Evolutionary conservation across 2,888 invertebrate species (phyloP).

Genomic region (Ophion costatus): DNA sequence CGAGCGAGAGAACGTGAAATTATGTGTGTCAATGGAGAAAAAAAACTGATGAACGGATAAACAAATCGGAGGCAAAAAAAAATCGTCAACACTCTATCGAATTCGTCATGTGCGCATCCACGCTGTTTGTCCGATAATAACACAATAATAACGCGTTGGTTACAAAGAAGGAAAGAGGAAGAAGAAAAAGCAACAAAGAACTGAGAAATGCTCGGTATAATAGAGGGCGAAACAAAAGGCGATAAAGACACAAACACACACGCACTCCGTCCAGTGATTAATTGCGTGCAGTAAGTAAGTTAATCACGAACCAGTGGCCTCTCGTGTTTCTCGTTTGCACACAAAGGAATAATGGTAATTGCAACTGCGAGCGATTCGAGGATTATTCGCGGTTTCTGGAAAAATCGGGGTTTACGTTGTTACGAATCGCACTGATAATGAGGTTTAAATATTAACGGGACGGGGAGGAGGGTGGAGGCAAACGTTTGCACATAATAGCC

Average conservation of each 20-base stretch:
- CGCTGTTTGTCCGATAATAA: constrained; percentile 22
- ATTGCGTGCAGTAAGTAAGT: not conserved
- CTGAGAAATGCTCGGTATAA: not conserved
- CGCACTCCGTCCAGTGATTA: constrained; percentile 5
- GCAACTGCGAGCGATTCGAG: not conserved
- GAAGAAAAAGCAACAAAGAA: not conserved
- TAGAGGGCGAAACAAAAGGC: constrained; percentile 13
- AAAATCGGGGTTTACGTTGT: not conserved
- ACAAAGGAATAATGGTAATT: constrained; percentile 19
- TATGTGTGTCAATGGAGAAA: not conserved
- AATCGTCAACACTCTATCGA: not conserved
- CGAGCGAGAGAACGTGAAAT: not conserved
- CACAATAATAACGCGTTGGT: constrained; percentile 16
- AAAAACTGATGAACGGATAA: not conserved
- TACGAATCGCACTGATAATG: no score
- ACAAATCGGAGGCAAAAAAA: not conserved
- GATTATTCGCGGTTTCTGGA: not conserved
- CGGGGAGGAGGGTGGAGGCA: not conserved
- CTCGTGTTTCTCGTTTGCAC: not conserved
- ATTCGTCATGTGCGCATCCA: constrained; percentile 6
- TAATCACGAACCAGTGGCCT: not conserved
- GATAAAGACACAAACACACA: not conserved
- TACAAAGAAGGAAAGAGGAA: constrained; percentile 4
- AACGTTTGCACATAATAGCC: not conserved
- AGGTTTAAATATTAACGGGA: not conserved